phyloP scores from a whole-genome alignment of 2,888 invertebrate genomes.

The Nomada lathburiana region DNA sequence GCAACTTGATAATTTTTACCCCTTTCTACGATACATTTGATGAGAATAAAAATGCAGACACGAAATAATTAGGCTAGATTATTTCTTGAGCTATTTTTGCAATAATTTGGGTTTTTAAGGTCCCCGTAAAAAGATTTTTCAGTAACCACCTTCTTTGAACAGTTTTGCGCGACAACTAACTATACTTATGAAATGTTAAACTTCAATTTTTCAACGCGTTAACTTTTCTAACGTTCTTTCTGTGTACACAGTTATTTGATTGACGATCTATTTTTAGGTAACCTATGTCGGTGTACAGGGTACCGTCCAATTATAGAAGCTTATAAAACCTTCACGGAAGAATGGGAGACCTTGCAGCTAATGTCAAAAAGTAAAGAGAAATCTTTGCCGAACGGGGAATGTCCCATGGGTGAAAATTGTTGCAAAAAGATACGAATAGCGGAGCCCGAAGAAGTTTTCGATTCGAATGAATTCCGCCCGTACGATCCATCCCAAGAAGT shows the following conservation, averaged over 20 bases:
- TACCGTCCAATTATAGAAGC: constrained; percentile 97
- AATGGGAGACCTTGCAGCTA: constrained; percentile 87
- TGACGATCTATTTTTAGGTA: constrained; percentile 83
- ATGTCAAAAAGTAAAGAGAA: constrained; percentile 69
- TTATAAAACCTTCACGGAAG: constrained; percentile 93
- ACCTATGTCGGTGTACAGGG: constrained; percentile 96
- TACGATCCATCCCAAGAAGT: constrained; percentile 94
- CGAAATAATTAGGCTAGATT: no score
- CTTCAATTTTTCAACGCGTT: background rate
- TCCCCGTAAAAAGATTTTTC: no score
- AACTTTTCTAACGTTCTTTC: background rate
- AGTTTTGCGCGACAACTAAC: no score
- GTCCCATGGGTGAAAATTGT: constrained; percentile 89
- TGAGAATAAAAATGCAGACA: background rate
- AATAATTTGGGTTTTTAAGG: no score
- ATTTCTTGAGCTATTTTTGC: no score
- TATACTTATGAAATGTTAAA: background rate
- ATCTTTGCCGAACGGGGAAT: constrained; percentile 78
- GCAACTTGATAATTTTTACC: background rate
- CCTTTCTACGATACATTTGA: background rate
- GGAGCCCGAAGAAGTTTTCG: constrained; percentile 85
- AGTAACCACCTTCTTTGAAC: no score
- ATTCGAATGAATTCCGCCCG: constrained; percentile 88
- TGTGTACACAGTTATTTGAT: background rate
- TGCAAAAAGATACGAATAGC: constrained; percentile 84